Evolutionary conservation across 2,113 vertebrate genomes (phyloP).

Genomic region (Phasianus colchicus): DNA sequence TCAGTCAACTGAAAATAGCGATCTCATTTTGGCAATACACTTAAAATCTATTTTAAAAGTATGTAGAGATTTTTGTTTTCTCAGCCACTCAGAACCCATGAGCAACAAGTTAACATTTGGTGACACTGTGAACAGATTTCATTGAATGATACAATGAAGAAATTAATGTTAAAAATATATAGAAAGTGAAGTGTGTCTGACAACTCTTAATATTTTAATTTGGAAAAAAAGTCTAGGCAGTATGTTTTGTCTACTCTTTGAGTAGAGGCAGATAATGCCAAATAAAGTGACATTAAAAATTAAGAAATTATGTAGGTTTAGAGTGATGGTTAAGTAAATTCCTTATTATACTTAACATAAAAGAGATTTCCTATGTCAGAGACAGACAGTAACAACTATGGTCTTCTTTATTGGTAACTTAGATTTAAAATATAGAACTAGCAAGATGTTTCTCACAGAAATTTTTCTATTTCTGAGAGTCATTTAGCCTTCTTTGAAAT

Average conservation of each 20-base stretch:
- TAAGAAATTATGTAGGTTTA: background rate
- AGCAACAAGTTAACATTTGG: background rate
- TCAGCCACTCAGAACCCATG: background rate
- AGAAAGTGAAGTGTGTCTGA: background rate
- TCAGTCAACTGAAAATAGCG: background rate
- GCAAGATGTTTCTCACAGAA: too few species aligned
- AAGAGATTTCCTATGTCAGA: background rate
- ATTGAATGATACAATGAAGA: background rate
- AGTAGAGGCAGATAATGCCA: background rate
- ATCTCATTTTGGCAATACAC: background rate
- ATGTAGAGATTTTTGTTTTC: background rate
- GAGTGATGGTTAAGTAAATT: background rate
- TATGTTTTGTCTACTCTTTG: background rate
- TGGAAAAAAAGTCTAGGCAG: background rate
- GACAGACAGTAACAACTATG: background rate
- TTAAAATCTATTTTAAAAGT: background rate
- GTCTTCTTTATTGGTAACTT: background rate
- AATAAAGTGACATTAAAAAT: background rate
- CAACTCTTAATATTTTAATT: background rate
- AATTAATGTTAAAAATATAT: background rate
- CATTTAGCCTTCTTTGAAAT: background rate
- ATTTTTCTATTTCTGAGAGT: too few species aligned
- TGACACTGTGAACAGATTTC: background rate
- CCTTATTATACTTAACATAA: background rate
- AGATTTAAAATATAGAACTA: background rate